phyloP scores from a whole-genome alignment of 2,113 vertebrate species.

The Psephotus haematonotus region DNA sequence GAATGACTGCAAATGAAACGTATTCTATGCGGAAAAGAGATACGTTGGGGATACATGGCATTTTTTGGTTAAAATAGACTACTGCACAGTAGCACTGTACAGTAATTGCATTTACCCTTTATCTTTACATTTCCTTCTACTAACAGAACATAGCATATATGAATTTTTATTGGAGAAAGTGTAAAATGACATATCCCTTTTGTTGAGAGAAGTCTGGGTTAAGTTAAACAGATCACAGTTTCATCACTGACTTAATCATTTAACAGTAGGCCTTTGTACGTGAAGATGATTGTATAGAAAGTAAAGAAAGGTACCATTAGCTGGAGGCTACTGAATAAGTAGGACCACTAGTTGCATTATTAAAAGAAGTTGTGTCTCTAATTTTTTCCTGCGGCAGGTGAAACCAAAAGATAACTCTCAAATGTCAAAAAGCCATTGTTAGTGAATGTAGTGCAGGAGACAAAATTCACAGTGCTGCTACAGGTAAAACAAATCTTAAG shows the following conservation, averaged over 20 bases:
- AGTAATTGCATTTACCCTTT: neutral
- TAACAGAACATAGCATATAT: neutral
- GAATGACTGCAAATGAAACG: conserved; percentile 15
- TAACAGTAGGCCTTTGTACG: neutral
- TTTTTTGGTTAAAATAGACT: neutral
- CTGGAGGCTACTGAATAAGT: conserved; percentile 60
- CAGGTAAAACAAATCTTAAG: conserved; percentile 78
- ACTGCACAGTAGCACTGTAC: neutral
- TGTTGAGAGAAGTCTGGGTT: neutral
- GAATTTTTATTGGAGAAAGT: neutral
- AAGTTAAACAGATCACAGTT: conserved; percentile 47
- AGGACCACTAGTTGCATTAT: conserved; percentile 66
- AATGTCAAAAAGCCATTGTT: conserved; percentile 69
- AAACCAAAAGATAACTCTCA: conserved; percentile 65
- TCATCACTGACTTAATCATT: conserved; percentile 50
- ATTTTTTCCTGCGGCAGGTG: conserved; percentile 68
- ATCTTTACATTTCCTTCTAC: neutral
- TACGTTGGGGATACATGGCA: rapidly evolving
- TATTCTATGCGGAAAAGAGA: neutral
- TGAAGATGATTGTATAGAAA: conserved; percentile 29
- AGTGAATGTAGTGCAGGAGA: conserved; percentile 70
- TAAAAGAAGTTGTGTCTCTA: conserved; percentile 70
- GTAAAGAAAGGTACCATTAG: conserved; percentile 54
- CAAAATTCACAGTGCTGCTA: conserved; percentile 72
- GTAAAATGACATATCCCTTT: neutral